Evolutionary conservation across 2,113 vertebrate genomes (phyloP).

Genomic region (Sapayoa aenigma): DNA sequence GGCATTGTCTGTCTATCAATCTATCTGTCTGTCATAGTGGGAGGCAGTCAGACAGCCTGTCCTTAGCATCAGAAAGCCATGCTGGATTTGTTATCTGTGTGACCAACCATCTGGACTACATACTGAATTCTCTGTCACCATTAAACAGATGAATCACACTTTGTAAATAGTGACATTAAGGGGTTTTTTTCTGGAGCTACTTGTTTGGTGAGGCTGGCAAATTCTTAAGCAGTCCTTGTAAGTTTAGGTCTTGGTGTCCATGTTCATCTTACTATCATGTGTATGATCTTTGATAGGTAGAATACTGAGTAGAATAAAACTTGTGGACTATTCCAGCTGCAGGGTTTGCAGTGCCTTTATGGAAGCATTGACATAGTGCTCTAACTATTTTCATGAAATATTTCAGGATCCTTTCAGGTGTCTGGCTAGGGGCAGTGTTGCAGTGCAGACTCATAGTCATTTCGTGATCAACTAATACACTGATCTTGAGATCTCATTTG

Average conservation of each 20-base stretch:
- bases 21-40: not conserved
- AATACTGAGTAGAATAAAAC: not conserved
- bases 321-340: not conserved
- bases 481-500: not conserved
- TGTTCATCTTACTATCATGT: not conserved
- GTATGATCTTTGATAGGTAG: not conserved
- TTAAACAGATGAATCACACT: constrained; percentile 44
- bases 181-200: not conserved
- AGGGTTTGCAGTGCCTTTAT: not conserved
- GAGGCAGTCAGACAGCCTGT: constrained; percentile 16
- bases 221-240: not conserved
- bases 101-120: constrained; percentile 22
- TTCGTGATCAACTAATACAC: not conserved
- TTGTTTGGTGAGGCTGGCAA: not conserved
- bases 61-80: constrained; percentile 1
- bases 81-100: not conserved
- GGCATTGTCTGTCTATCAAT: not conserved
- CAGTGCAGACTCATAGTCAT: not conserved
- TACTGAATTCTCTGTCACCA: constrained; percentile 40
- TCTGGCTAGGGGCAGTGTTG: not conserved
- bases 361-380: not conserved
- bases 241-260: not conserved
- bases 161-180: constrained; percentile 13
- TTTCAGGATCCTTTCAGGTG: not conserved
- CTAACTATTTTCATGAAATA: not conserved